Evolutionary conservation across 2,888 invertebrate species (phyloP), one percentile per base, ranked within the genome.

Genomic region (Drosophila macrospina): DNA sequence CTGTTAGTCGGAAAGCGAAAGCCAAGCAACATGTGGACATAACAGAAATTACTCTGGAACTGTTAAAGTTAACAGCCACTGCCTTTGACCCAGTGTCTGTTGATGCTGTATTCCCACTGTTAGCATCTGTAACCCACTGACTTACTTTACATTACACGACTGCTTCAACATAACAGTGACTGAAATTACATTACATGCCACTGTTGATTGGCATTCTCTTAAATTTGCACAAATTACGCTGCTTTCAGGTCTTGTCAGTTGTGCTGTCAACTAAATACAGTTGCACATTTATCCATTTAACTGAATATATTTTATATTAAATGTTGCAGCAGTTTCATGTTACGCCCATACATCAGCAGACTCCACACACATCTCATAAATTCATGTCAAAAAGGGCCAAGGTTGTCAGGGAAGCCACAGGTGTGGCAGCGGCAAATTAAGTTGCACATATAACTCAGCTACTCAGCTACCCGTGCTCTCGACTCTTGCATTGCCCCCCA

Each of bases 401-500:
- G 85, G 81, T 26, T 74, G 51, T 10, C 36, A 51, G 34, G 39
- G 66, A 88, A 86, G 89, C 89, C 89, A 85, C 85, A 85, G 85
- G 89, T 85, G 85, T 74, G 80, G 74, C 85, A 83, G 72, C 66
- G 71, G 69, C 84, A 89, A 88, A 85, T 85, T 83, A 88, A 86
- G 87, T 85, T 89, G 74, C 86, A 83, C 68, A 77, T 86, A 86
- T 88, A 89, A 84, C 84, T 89, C 88, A 84, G 60, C 64, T 7
- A 41, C 62, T 48, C 44, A 26, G 20, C 32, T 44, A 26, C 20
- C 41, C 52, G 42, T 44, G 20, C 20, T 28, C 5, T 41, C 51
- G 57, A 16, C 37, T 42, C 28, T 28, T 7, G 7, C n/a, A 8
- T 8, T 16, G 4, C 20, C 3, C 15, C 39, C 50, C 47, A 60